phyloP scores from a whole-genome alignment of 2,113 vertebrate species.

The Crypturellus undulatus region DNA sequence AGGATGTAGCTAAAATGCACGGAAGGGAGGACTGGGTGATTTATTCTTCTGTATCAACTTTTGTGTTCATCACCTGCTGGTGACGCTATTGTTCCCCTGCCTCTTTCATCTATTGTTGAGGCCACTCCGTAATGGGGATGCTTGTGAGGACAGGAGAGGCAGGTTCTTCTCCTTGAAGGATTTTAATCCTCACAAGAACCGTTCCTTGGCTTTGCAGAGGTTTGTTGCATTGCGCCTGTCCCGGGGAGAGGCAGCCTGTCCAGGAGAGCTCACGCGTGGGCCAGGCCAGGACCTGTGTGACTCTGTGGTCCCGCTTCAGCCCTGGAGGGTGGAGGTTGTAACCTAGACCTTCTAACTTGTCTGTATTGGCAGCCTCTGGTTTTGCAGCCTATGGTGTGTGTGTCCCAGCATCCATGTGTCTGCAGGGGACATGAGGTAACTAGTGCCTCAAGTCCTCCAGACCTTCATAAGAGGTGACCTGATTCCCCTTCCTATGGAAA shows the following conservation, averaged over 20 bases:
- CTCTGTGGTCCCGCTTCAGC: fast-evolving
- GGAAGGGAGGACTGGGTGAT: not conserved
- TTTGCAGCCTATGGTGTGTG: not conserved
- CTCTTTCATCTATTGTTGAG: not conserved
- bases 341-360: not conserved
- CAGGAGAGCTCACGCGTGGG: fast-evolving
- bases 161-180: not conserved
- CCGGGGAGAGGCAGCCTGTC: not conserved
- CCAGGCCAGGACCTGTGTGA: not conserved
- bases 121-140: not conserved
- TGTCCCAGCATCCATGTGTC: fast-evolving
- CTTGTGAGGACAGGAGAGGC: fast-evolving
- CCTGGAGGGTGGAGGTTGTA: not conserved
- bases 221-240: too few species aligned
- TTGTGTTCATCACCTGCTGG: not conserved
- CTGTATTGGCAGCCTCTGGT: not conserved
- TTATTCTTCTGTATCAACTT: not conserved
- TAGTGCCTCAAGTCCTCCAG: not conserved
- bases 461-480: not conserved
- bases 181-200: not conserved
- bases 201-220: fast-evolving
- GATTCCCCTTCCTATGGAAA: not conserved
- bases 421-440: not conserved
- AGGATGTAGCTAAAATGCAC: not conserved
- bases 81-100: not conserved